Evolutionary conservation across 1,140 invertebrate species (phyloP), one percentile per base, ranked within the genome.

Genomic region (Pantala flavescens): DNA sequence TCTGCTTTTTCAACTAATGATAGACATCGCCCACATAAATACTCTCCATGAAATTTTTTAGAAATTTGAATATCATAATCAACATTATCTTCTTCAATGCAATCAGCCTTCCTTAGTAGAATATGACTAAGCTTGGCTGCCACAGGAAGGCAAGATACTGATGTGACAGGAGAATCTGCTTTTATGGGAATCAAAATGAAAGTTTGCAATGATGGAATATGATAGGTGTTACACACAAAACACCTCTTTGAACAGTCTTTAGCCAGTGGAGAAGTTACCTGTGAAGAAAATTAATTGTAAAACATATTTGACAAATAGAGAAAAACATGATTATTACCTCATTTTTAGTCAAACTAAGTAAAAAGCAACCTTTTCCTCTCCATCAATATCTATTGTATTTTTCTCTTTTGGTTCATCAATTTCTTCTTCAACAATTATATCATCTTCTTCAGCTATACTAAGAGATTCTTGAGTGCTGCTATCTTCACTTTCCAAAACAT

Each of bases 401-500:
- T 63, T 63, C 5, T 63, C 49, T 14, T 63, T 63, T 3, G 14
- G 16, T 3, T 63, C 49, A 1, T 63, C 49, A 63, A 63, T 63
- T 63, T 63, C 49, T 63, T 63, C 49, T 63, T 63, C 49, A 19
- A 63, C 49, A 3, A 63, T 21, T 1, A 63, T 63, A 63, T 63
- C 49, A 63, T 63, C 49, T 5, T 63, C 49, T 14, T 63, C 49
- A 63, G 49, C 49, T 7, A 63, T 63, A 63, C 49, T 63, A 21
- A 63, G 49, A 1, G 49, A 63, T 63, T 63, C 49, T 21, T 63
- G 49, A 63, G 16, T 63, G 12, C 49, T 63, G 49, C 49, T 21
- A 63, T 63, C 49, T 21, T 63, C 49, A 63, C 49, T 63, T 63
- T 63, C 49, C 49, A 63, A 63, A 16, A 63, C 49, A 63, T 63